Evolutionary conservation across 2,797 vertebrate genomes (phyloP).

Genomic region (Philypnodon macrostomus): DNA sequence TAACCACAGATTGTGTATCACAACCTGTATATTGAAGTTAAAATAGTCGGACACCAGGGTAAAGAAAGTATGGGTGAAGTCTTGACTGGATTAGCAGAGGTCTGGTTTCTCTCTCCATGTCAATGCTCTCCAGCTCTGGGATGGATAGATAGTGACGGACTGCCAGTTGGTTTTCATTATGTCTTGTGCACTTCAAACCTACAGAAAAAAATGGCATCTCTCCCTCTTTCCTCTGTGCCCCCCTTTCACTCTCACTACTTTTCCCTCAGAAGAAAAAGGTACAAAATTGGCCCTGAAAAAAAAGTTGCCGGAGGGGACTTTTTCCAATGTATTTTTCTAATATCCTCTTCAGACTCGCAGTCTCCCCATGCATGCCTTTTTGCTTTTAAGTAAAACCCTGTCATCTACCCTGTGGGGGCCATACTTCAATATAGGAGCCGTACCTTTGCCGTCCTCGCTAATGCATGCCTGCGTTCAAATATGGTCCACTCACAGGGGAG

Average conservation of each 20-base stretch:
- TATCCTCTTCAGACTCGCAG: slow-evolving; percentile 82
- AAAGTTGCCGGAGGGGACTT: slow-evolving; percentile 64
- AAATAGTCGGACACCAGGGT: slow-evolving; percentile 29
- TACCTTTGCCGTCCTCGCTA: slow-evolving; percentile 69
- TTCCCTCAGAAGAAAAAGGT: slow-evolving; percentile 67
- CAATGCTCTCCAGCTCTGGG: slow-evolving; percentile 52
- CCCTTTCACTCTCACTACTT: slow-evolving; percentile 34
- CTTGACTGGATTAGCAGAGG: slow-evolving; percentile 59
- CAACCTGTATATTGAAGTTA: slow-evolving; percentile 35
- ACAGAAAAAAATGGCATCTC: slow-evolving; percentile 26
- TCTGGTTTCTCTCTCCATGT: slow-evolving; percentile 69
- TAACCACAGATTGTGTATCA: too few relatives aligned
- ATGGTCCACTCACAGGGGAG: slow-evolving; percentile 39
- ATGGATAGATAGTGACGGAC: slow-evolving; percentile 78
- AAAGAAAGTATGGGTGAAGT: slow-evolving; percentile 36
- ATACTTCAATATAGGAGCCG: slow-evolving; percentile 69
- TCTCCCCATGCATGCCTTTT: slow-evolving; percentile 65
- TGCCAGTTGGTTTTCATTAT: slow-evolving; percentile 82
- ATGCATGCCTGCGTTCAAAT: slow-evolving; percentile 60
- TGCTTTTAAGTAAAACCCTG: slow-evolving; percentile 76
- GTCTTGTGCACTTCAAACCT: slow-evolving; percentile 60
- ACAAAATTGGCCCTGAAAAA: slow-evolving; percentile 73
- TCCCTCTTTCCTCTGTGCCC: slow-evolving; percentile 43
- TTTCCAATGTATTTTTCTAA: slow-evolving; percentile 81
- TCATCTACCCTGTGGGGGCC: slow-evolving; percentile 74